phyloP scores from a whole-genome alignment of 2,113 vertebrate genomes.

The Antechinus stuartii region DNA sequence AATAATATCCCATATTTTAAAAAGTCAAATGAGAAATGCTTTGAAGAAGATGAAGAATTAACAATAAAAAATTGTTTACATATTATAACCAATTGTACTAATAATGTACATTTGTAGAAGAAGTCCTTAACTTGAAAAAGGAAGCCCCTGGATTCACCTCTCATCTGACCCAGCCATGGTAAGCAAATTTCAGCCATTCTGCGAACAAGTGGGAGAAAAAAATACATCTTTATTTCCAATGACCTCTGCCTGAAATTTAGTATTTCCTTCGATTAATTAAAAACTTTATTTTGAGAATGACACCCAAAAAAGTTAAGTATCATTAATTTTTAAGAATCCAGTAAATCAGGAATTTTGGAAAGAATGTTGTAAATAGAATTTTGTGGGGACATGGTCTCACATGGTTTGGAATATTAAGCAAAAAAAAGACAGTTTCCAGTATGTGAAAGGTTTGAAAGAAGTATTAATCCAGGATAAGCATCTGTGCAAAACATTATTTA shows the following conservation, averaged over 20 bases:
- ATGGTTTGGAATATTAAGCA: constrained; percentile 56
- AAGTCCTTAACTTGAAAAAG: neutral
- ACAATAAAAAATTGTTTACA: neutral
- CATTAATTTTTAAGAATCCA: constrained; percentile 54
- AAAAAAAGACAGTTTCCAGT: constrained; percentile 71
- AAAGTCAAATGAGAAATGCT: constrained; percentile 42
- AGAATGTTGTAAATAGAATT: constrained; percentile 62
- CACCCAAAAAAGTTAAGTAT: neutral
- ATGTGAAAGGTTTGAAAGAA: constrained; percentile 69
- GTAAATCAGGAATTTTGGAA: constrained; percentile 56
- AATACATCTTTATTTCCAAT: neutral
- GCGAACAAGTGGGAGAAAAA: neutral
- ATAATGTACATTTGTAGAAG: neutral
- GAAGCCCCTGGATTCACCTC: neutral
- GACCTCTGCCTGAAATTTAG: neutral
- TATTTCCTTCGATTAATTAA: neutral
- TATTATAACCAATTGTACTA: neutral
- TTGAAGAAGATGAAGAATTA: constrained; percentile 54
- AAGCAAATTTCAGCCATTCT: neutral
- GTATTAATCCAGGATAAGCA: constrained; percentile 58
- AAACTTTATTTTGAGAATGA: neutral
- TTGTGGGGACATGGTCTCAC: constrained; percentile 56
- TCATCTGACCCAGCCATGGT: neutral
- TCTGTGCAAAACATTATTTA: constrained; percentile 60
- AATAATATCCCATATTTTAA: neutral